Evolutionary conservation across 2,888 invertebrate species (phyloP), one percentile per base, ranked within the genome.

Genomic region (Dichetophora obliterata): DNA sequence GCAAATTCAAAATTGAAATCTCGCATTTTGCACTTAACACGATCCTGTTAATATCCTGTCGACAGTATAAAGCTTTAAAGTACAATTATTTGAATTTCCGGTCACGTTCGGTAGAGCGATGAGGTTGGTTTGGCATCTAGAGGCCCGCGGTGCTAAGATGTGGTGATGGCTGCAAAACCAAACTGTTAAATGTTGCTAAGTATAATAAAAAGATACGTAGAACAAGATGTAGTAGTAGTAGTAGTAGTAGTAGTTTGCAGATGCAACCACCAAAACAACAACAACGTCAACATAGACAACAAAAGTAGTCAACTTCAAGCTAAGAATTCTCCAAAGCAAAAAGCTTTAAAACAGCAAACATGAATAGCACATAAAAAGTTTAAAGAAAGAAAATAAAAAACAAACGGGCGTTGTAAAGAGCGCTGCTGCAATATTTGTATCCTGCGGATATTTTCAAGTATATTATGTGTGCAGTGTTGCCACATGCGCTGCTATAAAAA

Each of bases 81-180:
- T 34, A 57, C 71, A 59, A 59, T 71, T 71, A 71, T 71, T 71
- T 57, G 57, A 71, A 71, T 71, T 71, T 71, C 59, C 71, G 57
- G 59, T 31, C 57, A 59, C 71, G 71, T 59, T 37, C 34, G 43
- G 5, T 9, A 11, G n/a, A 16, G 19, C 69, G 16, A 52, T 50
- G 16, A 24, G 16, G 24, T n/a, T 59, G 24, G 52, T 54, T 37
- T n/a, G 22, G 19, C 43, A 6, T 34, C 65, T n/a, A 65, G 65
- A 37, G 43, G 43, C 65, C 65, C 11, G 19, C 5, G 19, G 11
- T 4, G 16, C 65, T 34, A 37, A 11, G n/a, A 16, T n/a, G n/a
- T 4, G n/a, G 19, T 19, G 63, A 4, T 19, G 19, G 19, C n/a
- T 31, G 16, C 31, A n/a, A 16, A n/a, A 16, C 9, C 34, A 16